A percentile compares a stretch with the other conserved stretches of the same genome.
phyloP scores from a whole-genome alignment of 2,113 vertebrate genomes.

The Alethe castanea region DNA sequence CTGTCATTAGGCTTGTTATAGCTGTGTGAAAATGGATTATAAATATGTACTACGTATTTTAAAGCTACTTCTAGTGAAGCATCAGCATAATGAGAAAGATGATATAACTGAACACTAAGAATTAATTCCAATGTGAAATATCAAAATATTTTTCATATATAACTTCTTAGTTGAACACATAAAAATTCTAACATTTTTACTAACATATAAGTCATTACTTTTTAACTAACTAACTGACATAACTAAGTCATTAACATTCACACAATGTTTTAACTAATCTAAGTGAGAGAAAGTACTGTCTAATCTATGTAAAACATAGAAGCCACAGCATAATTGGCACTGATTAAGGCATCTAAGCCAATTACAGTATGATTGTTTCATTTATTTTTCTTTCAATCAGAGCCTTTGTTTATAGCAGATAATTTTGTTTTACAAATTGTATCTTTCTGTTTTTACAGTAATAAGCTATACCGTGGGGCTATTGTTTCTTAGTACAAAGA shows the following conservation, averaged over 20 bases:
- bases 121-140: neutral
- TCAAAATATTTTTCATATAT: neutral
- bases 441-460: neutral
- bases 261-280: neutral
- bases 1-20: neutral
- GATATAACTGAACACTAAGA: neutral
- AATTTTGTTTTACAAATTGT: constrained; percentile 3
- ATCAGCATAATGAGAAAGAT: neutral
- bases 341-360: neutral
- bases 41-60: neutral
- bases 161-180: neutral
- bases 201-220: neutral
- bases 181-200: neutral
- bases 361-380: neutral
- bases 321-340: neutral
- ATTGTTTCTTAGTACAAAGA: neutral
- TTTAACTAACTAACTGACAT: no score
- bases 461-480: neutral
- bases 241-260: neutral
- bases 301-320: neutral
- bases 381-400: constrained; percentile 15
- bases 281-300: neutral
- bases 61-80: neutral
- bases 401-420: neutral
- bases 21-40: neutral